Evolutionary conservation across 2,113 vertebrate species (phyloP), one percentile per base, ranked within the genome.

Genomic region (Ailurus styani): DNA sequence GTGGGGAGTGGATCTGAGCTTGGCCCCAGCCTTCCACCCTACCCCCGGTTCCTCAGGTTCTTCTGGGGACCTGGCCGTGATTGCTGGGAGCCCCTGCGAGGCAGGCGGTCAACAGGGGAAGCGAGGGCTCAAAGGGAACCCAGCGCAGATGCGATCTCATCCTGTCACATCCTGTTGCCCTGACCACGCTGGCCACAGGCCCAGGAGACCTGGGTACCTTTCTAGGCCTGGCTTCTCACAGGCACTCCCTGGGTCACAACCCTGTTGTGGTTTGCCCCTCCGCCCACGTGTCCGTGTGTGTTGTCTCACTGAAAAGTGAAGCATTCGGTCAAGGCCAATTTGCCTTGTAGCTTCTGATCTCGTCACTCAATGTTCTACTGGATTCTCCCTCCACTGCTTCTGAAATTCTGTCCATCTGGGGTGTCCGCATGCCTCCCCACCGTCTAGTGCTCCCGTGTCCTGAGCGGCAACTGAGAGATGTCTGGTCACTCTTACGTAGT

Each of bases 341-440:
- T 18, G 57, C 31, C 60, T 40, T 68, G n/a, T n/a, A 66, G 25
- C 85, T 29, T 15, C 12, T 34, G 62, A 34, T 11, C 50, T 7
- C 11, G 5, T 50, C 60, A 57, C 27, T 17, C 25, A 0, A 27
- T 14, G 3, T 88, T 66, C 27, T 42, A 1, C 54, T 31, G 18
- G 25, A 50, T 27, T 45, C 42, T 62, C 60, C 5, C 27, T 57
- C 6, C 4, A 0, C 0, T 23, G 40, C 23, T 34, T 34, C 81
- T 31, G 17, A 45, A 68, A 40, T 55, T 34, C 66, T 15, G 9
- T 40, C 27, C 3, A 7, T 20, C 29, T n/a, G 27, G 18, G n/a
- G 0, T 13, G n/a, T 18, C 2, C 8, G 10, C 42, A 2, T 0
- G 6, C 45, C 5, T 10, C 6, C 25, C 37, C 45, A 21, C 0